Base-by-base conservation (phyloP, 1,140 invertebrate species). In the Drosophila ohnishii region DNA sequence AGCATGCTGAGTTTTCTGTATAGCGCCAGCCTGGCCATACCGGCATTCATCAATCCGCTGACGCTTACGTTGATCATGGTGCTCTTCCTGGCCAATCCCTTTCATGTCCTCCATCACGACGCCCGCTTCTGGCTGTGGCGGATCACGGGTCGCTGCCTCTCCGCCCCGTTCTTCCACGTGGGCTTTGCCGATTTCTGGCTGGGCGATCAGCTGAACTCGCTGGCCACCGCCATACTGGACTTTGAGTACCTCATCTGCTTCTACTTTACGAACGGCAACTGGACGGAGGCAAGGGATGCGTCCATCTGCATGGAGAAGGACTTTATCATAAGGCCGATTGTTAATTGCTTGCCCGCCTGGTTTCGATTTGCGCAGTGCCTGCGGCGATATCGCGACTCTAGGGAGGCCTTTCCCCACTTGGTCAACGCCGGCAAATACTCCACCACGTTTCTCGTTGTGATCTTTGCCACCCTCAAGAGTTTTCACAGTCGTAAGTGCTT, bases 181-280 rank as follows among this genome's bases (percentile, higher is more conserved):
- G 95, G 96, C 47, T 99, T 99, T 92, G 98, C 99, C 32, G 99
- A 99, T 93, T 99, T 99, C 94, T 99, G 99, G 99, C 94, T 99
- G 79, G 99, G 98, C 34, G 99, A 99, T 94, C 99, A 99, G 92
- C 93, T 99, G 75, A 99, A 99, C 90, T 99, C 97, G 71, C 93
- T 99, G 45, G 95, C 95, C 1, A 96, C 95, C 0, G 96, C 97
- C 2, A 95, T 99, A 60, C 92, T 98, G 2, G 99, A 99, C 92
- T 96, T 99, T 80, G 97, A 99, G 78, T 99, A 97, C 92, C 95
- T 99, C 59, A 92, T 97, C 5, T 96, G 96, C 65, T 97, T 97
- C 90, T 97, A 97, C 67, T 92, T 95, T 2, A 95, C 94, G 0
- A 96, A 96, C 78, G 94, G 94, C 3, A 94, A 95, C 85, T 96